Evolutionary conservation across 2,888 invertebrate species (phyloP).

Genomic region (Lagria hirta): DNA sequence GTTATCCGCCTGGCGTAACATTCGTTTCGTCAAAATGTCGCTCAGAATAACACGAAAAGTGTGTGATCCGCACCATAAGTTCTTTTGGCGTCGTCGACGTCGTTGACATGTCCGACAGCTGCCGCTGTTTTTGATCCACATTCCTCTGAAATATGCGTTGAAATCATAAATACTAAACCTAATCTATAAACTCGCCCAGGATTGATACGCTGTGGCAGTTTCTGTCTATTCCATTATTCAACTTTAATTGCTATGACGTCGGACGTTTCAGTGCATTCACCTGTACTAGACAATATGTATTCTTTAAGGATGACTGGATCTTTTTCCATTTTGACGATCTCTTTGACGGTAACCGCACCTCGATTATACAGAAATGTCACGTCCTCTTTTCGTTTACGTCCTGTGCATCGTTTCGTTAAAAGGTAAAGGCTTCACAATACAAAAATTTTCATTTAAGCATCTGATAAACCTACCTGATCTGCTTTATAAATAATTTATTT

Average conservation of each 20-base stretch:
- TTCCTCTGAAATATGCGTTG: conserved; percentile 31
- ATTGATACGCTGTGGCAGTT: conserved; percentile 35
- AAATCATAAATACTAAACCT: conserved; percentile 30
- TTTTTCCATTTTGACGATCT: conserved; percentile 23
- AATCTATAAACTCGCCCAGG: conserved; percentile 36
- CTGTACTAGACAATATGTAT: conserved; percentile 31
- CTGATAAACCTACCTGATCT: too few species aligned
- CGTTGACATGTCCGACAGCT: conserved; percentile 35
- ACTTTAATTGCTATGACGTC: conserved; percentile 38
- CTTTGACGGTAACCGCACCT: conserved; percentile 25
- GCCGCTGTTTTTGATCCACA: too few species aligned
- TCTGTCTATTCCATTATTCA: conserved; percentile 39
- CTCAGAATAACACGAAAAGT: conserved; percentile 26
- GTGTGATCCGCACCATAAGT: conserved; percentile 36
- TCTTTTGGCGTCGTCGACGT: conserved; percentile 29
- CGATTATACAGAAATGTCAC: conserved; percentile 25
- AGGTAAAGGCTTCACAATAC: too few species aligned
- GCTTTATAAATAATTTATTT: too few species aligned
- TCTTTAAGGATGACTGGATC: conserved; percentile 27
- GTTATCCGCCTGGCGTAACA: conserved; percentile 21
- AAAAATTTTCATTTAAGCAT: too few species aligned
- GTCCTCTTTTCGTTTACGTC: conserved; percentile 16
- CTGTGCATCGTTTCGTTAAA: too few species aligned
- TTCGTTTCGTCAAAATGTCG: conserved; percentile 28
- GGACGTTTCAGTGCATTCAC: conserved; percentile 36